These are phyloP conservation scores for Drosophila watanabei DNA, from an alignment of 1,140 invertebrate genomes.

Conservation along the genomic window DNA sequence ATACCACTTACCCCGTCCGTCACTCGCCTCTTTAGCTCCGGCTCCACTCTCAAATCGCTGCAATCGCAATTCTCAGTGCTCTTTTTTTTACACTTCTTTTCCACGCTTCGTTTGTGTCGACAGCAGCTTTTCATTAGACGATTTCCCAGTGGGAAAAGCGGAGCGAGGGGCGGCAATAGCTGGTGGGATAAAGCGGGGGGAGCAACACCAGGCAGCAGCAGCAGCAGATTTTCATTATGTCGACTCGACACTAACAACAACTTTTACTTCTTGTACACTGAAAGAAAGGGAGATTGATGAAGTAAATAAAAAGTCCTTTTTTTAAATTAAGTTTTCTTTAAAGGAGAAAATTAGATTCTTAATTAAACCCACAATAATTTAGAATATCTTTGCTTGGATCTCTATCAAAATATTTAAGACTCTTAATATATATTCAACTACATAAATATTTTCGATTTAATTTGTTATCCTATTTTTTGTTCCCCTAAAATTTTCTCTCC, in stretches of 20 bases:
- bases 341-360: background rate
- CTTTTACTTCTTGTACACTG: slow-evolving; percentile 67
- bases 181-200: slow-evolving; percentile 1
- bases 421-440: background rate
- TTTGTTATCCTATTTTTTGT: background rate
- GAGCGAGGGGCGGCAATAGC: slow-evolving; percentile 1
- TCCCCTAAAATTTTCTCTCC: background rate
- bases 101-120: slow-evolving; percentile 80
- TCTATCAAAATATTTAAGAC: background rate
- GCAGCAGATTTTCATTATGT: slow-evolving; percentile 79
- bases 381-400: background rate
- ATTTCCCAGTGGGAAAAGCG: slow-evolving; percentile 58
- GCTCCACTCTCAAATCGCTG: slow-evolving; percentile 10
- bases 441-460: background rate
- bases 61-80: slow-evolving; percentile 61
- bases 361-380: too few species aligned
- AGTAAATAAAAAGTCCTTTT: background rate
- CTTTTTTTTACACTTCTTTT: slow-evolving; percentile 74
- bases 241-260: slow-evolving; percentile 78
- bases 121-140: slow-evolving; percentile 82
- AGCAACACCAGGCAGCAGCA: slow-evolving; percentile 23
- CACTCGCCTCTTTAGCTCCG: background rate
- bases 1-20: slow-evolving; percentile 66
- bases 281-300: background rate
- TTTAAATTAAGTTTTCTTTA: background rate